Evolutionary conservation across 2,888 invertebrate species (phyloP).

Genomic region (Dendrolimus houi): DNA sequence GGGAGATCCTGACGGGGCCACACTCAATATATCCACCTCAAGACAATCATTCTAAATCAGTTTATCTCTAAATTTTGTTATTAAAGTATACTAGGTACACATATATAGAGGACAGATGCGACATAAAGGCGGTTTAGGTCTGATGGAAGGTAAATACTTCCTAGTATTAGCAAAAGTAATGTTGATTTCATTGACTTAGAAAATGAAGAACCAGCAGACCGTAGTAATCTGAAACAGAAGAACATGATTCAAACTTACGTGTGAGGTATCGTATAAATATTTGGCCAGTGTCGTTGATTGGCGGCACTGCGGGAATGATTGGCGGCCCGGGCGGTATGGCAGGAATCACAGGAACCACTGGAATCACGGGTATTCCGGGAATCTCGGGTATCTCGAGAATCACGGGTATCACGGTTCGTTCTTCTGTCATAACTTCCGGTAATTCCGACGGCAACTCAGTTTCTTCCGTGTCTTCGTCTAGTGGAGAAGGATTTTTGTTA

Average conservation of each 20-base stretch:
- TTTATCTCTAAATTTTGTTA: no score
- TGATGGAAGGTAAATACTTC: no score
- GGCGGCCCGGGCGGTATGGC: constrained; percentile 16
- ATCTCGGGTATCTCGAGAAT: constrained; percentile 9
- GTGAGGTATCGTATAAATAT: constrained; percentile 64
- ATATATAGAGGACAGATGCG: no score
- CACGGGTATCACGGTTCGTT: constrained; percentile 10
- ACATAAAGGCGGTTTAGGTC: no score
- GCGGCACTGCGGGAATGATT: constrained; percentile 20
- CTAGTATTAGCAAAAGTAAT: no score
- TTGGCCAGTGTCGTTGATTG: constrained; percentile 46
- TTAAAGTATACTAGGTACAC: no score
- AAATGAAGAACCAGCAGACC: no score
- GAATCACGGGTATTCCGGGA: constrained; percentile 7
- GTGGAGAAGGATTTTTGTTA: constrained; percentile 36
- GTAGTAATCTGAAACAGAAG: constrained; percentile 43
- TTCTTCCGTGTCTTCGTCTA: constrained; percentile 63
- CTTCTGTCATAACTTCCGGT: constrained; percentile 12
- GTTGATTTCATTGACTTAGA: no score
- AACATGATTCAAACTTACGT: constrained; percentile 51
- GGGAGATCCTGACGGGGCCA: background rate
- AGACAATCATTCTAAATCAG: no score
- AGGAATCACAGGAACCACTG: constrained; percentile 4
- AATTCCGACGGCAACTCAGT: constrained; percentile 32
- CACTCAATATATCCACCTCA: background rate